Base-by-base conservation (phyloP, 2,888 invertebrate species). In the Polymixis lichenea region DNA sequence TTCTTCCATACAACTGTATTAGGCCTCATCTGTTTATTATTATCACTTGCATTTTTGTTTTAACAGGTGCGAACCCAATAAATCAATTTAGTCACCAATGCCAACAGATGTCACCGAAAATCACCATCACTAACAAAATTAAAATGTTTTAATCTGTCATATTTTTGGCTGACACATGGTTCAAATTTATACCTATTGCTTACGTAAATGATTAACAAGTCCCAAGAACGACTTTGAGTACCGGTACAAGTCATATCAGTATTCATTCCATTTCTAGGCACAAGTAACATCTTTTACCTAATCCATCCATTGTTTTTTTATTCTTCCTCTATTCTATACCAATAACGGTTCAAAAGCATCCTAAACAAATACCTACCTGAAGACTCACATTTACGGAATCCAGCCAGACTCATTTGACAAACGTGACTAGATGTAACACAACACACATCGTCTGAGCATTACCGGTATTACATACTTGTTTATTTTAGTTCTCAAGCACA, bases 361-460 rank as follows among this genome's bases (percentile, higher is more conserved):
- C 32, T 11, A 11, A 72, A 77, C 60, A 58, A 73, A 66, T 5
- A 58, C n/a, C 51, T 5, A 58, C n/a, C 51, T 2, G 19, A 22
- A 43, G 17, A 81, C 22, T 75, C 55, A 38, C 46, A 55, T 22
- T 53, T 19, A 32, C 65, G 68, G 56, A 65, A 69, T 65, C 68
- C 38, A 68, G 61, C 70, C 46, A 65, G 66, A 46, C 46, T 0
- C 28, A 75, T 70, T 80, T 85, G 78, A 72, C 78, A 70, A 67
- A 71, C 3, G 4, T 8, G 15, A 55, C 75, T 62, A 67, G 58
- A 82, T 85, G 28, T 68, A 85, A 70, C 53, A 49, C 32, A 13
- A 53, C 61, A 68, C 86, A 15, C 82, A 82, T 60, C 78, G 86
- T 85, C 83, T 56, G 62, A 68, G 70, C 53, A 85, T 85, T 86